Evolutionary conservation across 2,888 invertebrate species (phyloP).

Genomic region (Geotrupes spiniger): DNA sequence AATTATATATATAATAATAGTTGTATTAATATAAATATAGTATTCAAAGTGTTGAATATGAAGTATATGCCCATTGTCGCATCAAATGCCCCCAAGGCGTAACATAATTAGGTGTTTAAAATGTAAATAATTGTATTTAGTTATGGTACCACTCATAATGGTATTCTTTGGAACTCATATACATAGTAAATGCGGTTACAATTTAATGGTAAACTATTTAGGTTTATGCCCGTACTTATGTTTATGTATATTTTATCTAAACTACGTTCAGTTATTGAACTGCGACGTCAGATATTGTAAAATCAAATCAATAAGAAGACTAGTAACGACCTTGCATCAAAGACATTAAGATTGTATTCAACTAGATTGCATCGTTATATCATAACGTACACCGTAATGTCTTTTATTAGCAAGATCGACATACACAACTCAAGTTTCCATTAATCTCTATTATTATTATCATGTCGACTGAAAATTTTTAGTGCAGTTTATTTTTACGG

Average conservation of each 20-base stretch:
- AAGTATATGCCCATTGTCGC: too few relatives aligned
- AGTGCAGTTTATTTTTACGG: too few relatives aligned
- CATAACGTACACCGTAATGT: conserved; percentile 22
- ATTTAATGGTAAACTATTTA: background rate
- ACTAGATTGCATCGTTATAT: conserved; percentile 28
- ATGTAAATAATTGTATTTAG: too few relatives aligned
- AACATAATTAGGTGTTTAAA: too few relatives aligned
- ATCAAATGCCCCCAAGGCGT: too few relatives aligned
- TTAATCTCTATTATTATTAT: too few relatives aligned
- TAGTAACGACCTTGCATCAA: conserved; percentile 29
- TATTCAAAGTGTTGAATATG: too few relatives aligned
- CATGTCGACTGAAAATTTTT: too few relatives aligned
- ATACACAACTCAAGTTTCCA: conserved; percentile 23
- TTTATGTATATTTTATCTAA: conserved; percentile 19
- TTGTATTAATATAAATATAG: too few relatives aligned
- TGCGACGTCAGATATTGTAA: conserved; percentile 25
- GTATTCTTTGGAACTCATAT: too few relatives aligned
- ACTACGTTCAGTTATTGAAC: conserved; percentile 14
- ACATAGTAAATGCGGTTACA: background rate
- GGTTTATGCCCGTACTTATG: background rate
- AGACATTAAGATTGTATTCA: conserved; percentile 30
- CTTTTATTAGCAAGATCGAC: conserved; percentile 23
- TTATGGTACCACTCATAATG: too few relatives aligned
- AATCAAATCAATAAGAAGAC: conserved; percentile 32
- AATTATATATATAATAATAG: too few relatives aligned